Evolutionary conservation across 92 coral and sea anemone genomes (phyloP).

Genomic region (Parazoanthus atlanticus): DNA sequence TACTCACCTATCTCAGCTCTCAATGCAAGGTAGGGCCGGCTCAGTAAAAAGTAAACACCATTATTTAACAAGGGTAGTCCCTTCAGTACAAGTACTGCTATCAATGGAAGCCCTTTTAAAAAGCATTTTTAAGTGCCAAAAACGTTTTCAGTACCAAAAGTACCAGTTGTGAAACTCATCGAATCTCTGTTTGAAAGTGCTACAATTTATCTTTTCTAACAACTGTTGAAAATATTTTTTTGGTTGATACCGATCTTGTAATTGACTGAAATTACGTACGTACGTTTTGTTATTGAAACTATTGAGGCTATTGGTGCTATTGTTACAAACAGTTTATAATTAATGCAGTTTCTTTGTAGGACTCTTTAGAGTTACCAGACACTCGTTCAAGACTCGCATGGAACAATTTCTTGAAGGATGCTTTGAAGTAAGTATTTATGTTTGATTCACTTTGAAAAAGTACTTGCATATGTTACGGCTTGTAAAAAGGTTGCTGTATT

Average conservation of each 20-base stretch:
- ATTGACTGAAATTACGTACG: background rate
- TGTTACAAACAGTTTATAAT: background rate
- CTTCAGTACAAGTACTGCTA: too few species aligned
- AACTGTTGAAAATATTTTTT: background rate
- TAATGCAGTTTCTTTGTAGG: conserved; percentile 36
- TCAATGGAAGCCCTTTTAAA: too few species aligned
- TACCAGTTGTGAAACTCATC: too few species aligned
- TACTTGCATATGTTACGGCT: too few species aligned
- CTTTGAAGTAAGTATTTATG: conserved; percentile 63
- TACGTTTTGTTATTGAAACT: background rate
- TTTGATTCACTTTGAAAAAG: background rate
- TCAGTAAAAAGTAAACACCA: background rate
- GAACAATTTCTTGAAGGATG: conserved; percentile 70
- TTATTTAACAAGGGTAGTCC: too few species aligned
- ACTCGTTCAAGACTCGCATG: conserved; percentile 47
- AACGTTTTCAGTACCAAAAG: too few species aligned
- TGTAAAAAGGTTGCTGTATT: background rate
- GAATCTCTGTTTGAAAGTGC: too few species aligned
- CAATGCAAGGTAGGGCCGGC: conserved; percentile 24
- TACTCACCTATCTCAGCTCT: conserved; percentile 3
- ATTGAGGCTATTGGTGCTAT: background rate
- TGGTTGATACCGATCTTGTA: background rate
- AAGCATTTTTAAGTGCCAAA: too few species aligned
- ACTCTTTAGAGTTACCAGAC: conserved; percentile 16
- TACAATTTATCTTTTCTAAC: too few species aligned